Base-by-base conservation (phyloP, 2,888 invertebrate genomes). In the Seira musarum region DNA sequence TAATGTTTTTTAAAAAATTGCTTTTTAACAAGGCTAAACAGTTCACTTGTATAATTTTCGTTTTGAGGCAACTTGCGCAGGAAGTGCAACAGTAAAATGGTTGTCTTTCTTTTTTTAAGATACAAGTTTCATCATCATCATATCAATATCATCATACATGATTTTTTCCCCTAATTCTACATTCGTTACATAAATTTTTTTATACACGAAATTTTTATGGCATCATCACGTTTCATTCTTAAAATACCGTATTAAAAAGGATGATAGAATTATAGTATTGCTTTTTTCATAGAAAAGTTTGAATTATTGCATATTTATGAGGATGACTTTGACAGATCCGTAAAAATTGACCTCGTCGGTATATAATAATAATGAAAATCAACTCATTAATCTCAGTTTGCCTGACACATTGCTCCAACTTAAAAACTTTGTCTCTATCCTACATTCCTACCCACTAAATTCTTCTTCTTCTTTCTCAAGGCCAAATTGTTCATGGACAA, bases 81-180 rank as follows among this genome's bases (percentile, higher is more conserved):
- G 80, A 80, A 80, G 80, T 80, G 80, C 75, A 80, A 80, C 75
- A 80, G 80, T 80, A 80, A 74, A 80, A 80, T 80, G 80, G 75
- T 80, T 80, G 80, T 80, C 80, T 80, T 80, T 80, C 75, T 80
- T 80, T 67, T 74, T 65, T 60, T 60, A 60, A 40, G 40, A 65
- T 70, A 61, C 53, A 70, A 61, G 22, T 53, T 69, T 69, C 49
- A 57, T 25, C n/a, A 30, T 69, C 46, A 49, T 22, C 40, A 46
- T 68, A 57, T 63, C 63, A 40, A 35, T 35, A 35, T 65, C n/a
- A 30, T 30, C 30, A 30, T 5, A 5, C 30, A 30, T 5, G 30
- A 57, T 65, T n/a, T n/a, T n/a, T n/a, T n/a, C n/a, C n/a, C 5
- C 60, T 60, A 49, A 60, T 22, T 24, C 30, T 69, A 67, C 65